Base-by-base conservation (phyloP, 2,888 invertebrate species). In the Pterobdella sp. region DNA sequence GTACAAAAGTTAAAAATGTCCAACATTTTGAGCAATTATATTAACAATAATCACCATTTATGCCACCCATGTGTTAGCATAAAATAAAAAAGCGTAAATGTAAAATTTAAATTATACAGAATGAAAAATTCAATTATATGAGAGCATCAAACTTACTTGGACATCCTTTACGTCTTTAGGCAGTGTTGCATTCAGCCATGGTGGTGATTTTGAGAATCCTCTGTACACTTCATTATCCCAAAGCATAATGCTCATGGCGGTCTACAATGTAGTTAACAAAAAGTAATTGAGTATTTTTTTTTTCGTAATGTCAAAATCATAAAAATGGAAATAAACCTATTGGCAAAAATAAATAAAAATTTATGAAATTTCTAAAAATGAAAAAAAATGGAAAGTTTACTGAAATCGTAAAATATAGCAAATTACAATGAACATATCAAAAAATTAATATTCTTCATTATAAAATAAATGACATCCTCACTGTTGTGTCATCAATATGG, bases 161-260 rank as follows among this genome's bases (percentile, higher is more conserved):
- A 82, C 79, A 78, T 80, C 82, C 31, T 73, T 76, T 0, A 35
- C 60, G 1, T 52, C 72, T 73, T 79, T 80, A 67, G 79, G 77
- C 3, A 72, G 32, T 56, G 79, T 78, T 10, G 82, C 73, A n/a
- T 82, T 81, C 14, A 82, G 69, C 81, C 82, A 84, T 4, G 78
- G 76, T 32, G 52, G 72, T 29, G 60, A 34, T 1, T 31, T 68
- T 31, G 80, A 80, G 78, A 83, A 84, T n/a, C 83, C 83, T 56
- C 80, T 82, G 76, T 80, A 77, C 4, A 72, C 70, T 1, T 69
- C 73, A 18, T 75, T 75, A 31, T 75, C 78, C 84, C 84, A 84
- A 77, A 82, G 81, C 84, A 84, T 84, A 3, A 84, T 84, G 60
- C 1, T 82, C 79, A 35, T 82, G 77, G 64, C 76, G 80, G 22